A percentile compares a stretch with the other conserved stretches of the same genome.
phyloP scores from a whole-genome alignment of 2,797 vertebrate species.

The Megaceryle alcyon region DNA sequence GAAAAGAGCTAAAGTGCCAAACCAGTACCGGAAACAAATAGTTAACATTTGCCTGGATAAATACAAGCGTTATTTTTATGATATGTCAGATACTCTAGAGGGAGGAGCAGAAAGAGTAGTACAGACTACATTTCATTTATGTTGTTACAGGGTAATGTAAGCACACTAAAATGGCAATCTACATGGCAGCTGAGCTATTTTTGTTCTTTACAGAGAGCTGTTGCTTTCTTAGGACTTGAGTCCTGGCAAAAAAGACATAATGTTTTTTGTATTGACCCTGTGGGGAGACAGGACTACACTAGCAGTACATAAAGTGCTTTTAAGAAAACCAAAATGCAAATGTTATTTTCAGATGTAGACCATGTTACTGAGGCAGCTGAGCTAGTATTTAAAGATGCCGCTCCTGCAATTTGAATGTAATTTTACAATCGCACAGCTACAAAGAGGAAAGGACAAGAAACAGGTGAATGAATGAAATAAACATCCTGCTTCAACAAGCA shows the following conservation, averaged over 20 bases:
- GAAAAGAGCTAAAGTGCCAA: conserved; percentile 35
- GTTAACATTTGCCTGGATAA: conserved; percentile 60
- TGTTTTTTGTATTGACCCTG: not conserved
- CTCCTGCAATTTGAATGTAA: conserved; percentile 28
- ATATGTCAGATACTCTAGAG: not conserved
- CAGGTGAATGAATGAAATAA: conserved; percentile 33
- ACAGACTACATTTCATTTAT: not conserved
- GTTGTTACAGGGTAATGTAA: not conserved
- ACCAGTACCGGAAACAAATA: not conserved
- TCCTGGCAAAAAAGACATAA: not conserved
- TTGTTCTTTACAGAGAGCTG: not conserved
- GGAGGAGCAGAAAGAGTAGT: conserved; percentile 35
- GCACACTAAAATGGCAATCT: not conserved
- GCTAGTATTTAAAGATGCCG: conserved; percentile 37
- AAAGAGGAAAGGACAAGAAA: conserved; percentile 30
- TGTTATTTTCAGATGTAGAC: not conserved
- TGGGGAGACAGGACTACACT: not conserved
- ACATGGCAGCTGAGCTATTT: not conserved
- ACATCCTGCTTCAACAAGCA: not conserved
- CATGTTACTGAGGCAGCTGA: not conserved
- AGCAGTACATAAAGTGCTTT: not conserved
- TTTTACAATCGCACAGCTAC: conserved; percentile 51
- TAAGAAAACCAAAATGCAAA: conserved; percentile 14
- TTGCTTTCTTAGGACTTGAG: not conserved
- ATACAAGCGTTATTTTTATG: not conserved